These are phyloP conservation scores for Spilogale gracilis DNA, from an alignment of 2,113 vertebrate species.

Conservation along the genomic window DNA sequence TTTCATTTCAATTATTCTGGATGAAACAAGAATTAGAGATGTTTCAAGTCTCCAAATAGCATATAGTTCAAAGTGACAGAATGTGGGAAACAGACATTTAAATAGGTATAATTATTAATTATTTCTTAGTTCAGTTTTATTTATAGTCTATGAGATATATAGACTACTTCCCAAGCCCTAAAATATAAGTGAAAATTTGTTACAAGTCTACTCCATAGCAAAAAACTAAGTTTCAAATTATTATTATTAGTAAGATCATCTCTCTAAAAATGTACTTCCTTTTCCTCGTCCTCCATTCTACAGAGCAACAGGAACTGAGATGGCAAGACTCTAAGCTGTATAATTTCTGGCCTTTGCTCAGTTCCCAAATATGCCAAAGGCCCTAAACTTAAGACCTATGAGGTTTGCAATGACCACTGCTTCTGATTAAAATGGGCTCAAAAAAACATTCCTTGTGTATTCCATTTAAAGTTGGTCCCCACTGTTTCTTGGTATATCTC, in stretches of 20 bases:
- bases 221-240: not conserved
- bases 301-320: not conserved
- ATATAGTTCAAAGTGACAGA: conserved; percentile 27
- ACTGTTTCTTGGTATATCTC: not conserved
- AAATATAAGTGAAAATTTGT: not conserved
- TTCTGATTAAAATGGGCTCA: not conserved
- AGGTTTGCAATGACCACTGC: not conserved
- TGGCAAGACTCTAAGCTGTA: not conserved
- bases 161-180: not conserved
- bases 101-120: not conserved
- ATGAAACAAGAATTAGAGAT: not conserved
- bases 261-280: not conserved
- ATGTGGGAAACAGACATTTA: not conserved
- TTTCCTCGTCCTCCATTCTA: not conserved
- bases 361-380: not conserved
- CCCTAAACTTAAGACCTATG: not conserved
- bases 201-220: not conserved
- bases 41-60: conserved; percentile 31
- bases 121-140: not conserved
- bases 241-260: not conserved
- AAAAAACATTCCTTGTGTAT: not conserved
- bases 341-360: not conserved
- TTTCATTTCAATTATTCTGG: conserved; percentile 17
- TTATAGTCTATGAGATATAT: not conserved
- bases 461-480: not conserved